phyloP scores from a whole-genome alignment of 2,888 invertebrate species.

The Gibbula magus region DNA sequence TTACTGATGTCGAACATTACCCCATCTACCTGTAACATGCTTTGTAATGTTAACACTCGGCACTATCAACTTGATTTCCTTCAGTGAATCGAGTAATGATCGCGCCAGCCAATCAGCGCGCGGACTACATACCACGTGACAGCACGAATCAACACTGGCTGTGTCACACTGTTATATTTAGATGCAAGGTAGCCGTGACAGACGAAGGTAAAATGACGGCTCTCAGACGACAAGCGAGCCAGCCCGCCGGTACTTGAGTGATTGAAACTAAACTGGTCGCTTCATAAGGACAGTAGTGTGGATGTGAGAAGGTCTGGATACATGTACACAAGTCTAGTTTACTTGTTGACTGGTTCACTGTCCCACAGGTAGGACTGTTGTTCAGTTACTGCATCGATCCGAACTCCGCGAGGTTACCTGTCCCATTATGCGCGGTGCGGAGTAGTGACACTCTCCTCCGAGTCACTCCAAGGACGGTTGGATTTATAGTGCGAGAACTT shows the following conservation, averaged over 20 bases:
- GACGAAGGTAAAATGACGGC: conserved; percentile 3
- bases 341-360: too few relatives aligned
- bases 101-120: background rate
- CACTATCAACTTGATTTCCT: background rate
- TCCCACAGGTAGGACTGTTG: too few relatives aligned
- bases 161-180: background rate
- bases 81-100: background rate
- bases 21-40: too few relatives aligned
- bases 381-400: too few relatives aligned
- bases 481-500: background rate
- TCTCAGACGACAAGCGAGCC: background rate
- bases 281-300: background rate
- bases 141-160: background rate
- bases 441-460: too few relatives aligned
- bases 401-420: too few relatives aligned
- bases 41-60: too few relatives aligned
- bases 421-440: too few relatives aligned
- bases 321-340: too few relatives aligned
- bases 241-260: background rate
- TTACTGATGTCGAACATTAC: too few relatives aligned
- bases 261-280: background rate
- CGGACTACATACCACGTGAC: background rate
- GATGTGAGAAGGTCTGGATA: too few relatives aligned
- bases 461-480: too few relatives aligned
- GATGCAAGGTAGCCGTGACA: background rate